These are phyloP conservation scores for Gadus macrocephalus DNA, from an alignment of 2,113 vertebrate genomes.

Conservation along the genomic window DNA sequence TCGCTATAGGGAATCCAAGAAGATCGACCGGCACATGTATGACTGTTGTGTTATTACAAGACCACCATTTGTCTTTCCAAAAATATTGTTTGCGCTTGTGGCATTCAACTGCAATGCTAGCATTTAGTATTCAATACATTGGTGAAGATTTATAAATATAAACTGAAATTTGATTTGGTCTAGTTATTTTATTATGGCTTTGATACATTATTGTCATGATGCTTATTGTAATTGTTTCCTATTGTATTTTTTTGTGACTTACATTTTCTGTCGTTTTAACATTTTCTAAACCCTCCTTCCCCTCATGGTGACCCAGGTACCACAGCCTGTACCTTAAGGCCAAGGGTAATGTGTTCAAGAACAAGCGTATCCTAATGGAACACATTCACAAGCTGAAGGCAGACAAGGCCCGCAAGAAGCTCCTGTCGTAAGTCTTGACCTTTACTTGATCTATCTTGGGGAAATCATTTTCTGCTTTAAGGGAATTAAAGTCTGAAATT, in stretches of 20 bases:
- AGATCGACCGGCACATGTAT: constrained; percentile 98
- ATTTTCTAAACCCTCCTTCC: background rate
- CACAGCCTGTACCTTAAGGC: constrained; percentile 97
- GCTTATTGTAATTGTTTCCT: no score
- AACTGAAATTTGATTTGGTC: no score
- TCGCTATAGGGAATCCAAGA: constrained; percentile 95
- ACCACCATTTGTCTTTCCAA: no score
- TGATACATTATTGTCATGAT: no score
- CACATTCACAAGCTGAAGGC: constrained; percentile 99
- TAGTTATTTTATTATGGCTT: no score
- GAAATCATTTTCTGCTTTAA: background rate
- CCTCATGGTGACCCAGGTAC: constrained; percentile 73
- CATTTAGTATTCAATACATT: no score
- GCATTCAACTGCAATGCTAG: no score
- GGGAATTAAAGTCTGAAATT: background rate
- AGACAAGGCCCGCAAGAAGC: constrained; percentile 98
- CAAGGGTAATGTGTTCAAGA: constrained; percentile 98
- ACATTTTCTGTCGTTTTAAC: no score
- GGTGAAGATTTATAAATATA: no score
- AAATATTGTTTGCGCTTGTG: no score
- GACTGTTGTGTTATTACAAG: constrained; percentile 29
- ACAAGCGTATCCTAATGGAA: constrained; percentile 97
- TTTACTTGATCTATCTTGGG: background rate
- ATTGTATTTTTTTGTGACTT: no score
- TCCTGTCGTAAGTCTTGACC: constrained; percentile 85